Evolutionary conservation across 2,888 invertebrate genomes (phyloP), one percentile per base, ranked within the genome.

Genomic region (Andricus quercusramuli): DNA sequence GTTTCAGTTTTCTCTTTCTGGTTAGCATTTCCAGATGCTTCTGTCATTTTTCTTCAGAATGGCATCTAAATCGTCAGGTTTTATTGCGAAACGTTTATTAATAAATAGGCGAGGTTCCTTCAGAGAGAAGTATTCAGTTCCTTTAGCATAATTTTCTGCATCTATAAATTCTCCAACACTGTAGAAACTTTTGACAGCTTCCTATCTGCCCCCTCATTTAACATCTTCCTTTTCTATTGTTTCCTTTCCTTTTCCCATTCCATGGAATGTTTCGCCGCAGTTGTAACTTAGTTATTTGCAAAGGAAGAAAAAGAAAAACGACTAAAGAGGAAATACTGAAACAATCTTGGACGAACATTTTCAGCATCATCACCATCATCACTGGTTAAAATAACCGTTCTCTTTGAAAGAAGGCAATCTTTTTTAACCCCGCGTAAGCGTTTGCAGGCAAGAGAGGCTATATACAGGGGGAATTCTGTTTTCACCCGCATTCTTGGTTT

Each of bases 1-100:
- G 20, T 62, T 41, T 44, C 64, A n/a, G n/a, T 64, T 65, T 51
- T 41, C 66, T 65, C 65, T 29, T 78, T 47, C 47, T 22, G 9
- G 8, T 64, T 44, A 44, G 47, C 51, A 13, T 70, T 68, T 29
- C 47, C 68, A 68, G 68, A 47, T 68, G 68, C 68, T 47, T 41
- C 68, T 70, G 70, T 47, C 51, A 70, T 70, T 70, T 70, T 70
- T 70, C 70, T 25, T 47, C 51, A 29, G 70, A 70, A 70, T 70
- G 51, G 51, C 51, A 70, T 70, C 51, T 70, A 70, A 70, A 70
- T 70, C 51, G 70, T 70, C 20, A 51, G 29, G 70, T 25, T 51
- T 51, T 70, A 32, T 51, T 70, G 47, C 51, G 47, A 22, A 20
- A 56, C n/a, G 44, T 44, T 44, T 3, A 44, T 44, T 44, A 44